These are phyloP conservation scores for Syngnathus typhle DNA, from an alignment of 2,113 vertebrate genomes.

Conservation along the genomic window DNA sequence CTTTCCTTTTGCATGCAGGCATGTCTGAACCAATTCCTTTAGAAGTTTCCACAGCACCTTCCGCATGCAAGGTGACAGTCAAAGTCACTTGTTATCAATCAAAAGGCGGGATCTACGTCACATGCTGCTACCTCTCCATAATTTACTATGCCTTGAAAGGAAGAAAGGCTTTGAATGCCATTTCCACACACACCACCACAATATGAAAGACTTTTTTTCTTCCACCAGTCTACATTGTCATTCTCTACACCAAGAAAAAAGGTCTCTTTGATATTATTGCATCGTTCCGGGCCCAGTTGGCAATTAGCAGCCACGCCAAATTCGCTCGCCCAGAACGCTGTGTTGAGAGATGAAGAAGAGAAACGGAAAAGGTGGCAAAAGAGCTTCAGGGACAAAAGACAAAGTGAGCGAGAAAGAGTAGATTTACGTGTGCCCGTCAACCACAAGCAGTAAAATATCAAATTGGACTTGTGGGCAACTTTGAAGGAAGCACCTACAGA, in stretches of 20 bases:
- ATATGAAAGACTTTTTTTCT: background rate
- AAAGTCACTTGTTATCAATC: constrained; percentile 45
- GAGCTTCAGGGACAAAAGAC: constrained; percentile 23
- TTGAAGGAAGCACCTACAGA: background rate
- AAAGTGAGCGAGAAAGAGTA: constrained; percentile 23
- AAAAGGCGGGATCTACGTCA: constrained; percentile 8
- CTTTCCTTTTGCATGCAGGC: constrained; percentile 12
- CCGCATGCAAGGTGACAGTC: constrained; percentile 30
- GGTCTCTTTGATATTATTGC: constrained; percentile 49
- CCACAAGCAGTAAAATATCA: constrained; percentile 5
- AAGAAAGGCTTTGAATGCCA: constrained; percentile 40
- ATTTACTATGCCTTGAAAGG: constrained; percentile 17
- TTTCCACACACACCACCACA: background rate
- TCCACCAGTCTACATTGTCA: background rate
- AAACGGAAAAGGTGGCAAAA: constrained; percentile 4
- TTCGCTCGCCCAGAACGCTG: constrained; percentile 35
- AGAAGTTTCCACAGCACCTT: constrained; percentile 8
- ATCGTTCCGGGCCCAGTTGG: constrained; percentile 40
- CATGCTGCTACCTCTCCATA: constrained; percentile 24
- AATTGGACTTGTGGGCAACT: constrained; percentile 3
- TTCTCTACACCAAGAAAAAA: constrained; percentile 6
- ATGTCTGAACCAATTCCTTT: constrained; percentile 17
- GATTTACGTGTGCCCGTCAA: constrained; percentile 20
- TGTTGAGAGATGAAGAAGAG: constrained; percentile 22
- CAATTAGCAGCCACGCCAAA: constrained; percentile 54